Conservation (phyloP, 2,888 invertebrate genomes). For the Orthosia cruda region DNA sequence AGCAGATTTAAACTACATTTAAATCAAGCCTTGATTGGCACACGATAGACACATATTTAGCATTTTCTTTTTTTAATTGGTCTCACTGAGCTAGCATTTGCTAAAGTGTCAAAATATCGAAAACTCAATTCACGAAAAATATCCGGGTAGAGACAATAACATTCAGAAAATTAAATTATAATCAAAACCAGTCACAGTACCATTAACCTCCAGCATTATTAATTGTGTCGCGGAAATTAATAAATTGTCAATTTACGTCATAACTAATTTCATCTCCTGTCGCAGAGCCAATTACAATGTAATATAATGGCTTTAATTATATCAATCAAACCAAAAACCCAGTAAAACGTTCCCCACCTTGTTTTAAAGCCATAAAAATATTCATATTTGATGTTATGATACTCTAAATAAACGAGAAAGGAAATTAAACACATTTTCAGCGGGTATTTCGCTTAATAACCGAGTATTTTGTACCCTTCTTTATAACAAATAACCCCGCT, state of each 20-base stretch:
- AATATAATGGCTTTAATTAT: constrained; percentile 36
- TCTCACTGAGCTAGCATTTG: not conserved
- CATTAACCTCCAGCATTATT: not conserved
- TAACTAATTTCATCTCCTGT: constrained; percentile 2
- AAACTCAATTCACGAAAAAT: not conserved
- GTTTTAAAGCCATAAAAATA: constrained; percentile 35
- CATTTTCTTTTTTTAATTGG: too few relatives aligned
- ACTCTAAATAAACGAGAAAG: constrained; percentile 54
- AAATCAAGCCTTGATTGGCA: not conserved
- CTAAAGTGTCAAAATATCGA: not conserved
- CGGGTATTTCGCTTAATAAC: constrained; percentile 51
- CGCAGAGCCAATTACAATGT: constrained; percentile 25
- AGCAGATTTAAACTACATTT: not conserved
- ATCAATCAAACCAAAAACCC: constrained; percentile 23
- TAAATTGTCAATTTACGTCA: constrained; percentile 31
- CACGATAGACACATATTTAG: too few relatives aligned
- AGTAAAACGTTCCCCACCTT: constrained; percentile 19
- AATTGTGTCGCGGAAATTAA: constrained; percentile 13
- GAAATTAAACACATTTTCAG: constrained; percentile 67
- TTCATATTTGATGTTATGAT: constrained; percentile 47
- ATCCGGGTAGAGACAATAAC: not conserved
- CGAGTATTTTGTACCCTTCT: constrained; percentile 56
- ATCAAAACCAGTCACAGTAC: constrained; percentile 1
- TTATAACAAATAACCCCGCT: constrained; percentile 63
- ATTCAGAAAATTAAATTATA: not conserved